These are phyloP conservation scores for Oxytorus armatus DNA, from an alignment of 2,888 invertebrate species.

Conservation along the genomic window DNA sequence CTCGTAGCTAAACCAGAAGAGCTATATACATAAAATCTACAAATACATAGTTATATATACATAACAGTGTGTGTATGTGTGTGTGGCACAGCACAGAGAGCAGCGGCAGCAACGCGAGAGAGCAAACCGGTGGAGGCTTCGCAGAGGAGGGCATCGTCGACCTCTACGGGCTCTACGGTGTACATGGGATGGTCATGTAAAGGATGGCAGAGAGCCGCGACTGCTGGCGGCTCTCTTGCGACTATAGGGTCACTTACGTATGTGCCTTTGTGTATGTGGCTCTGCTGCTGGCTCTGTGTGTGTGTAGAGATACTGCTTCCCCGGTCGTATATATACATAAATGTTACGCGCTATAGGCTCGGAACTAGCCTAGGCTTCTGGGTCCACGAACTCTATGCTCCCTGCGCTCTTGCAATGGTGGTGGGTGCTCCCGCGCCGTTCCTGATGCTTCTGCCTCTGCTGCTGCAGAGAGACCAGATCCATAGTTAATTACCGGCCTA, in stretches of 20 bases:
- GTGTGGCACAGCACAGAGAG: constrained; percentile 71
- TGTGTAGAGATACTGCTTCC: background rate
- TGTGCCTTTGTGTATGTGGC: constrained; percentile 57
- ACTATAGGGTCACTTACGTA: constrained; percentile 79
- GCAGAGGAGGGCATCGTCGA: constrained; percentile 45
- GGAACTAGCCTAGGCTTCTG: constrained; percentile 71
- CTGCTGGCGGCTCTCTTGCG: constrained; percentile 73
- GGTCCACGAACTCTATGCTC: constrained; percentile 68
- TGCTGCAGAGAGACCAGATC: constrained; percentile 82
- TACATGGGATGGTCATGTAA: constrained; percentile 71
- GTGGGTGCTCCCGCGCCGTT: constrained; percentile 73
- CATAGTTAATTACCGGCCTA: constrained; percentile 84
- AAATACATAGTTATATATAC: background rate
- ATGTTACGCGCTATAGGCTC: constrained; percentile 23
- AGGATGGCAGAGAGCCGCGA: constrained; percentile 78
- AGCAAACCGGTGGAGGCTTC: constrained; percentile 41
- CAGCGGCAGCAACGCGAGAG: constrained; percentile 61
- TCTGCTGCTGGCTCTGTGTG: constrained; percentile 14
- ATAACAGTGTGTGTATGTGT: background rate
- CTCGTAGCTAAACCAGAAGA: constrained; percentile 19
- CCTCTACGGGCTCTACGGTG: constrained; percentile 50
- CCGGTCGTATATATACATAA: constrained; percentile 13
- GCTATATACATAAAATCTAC: background rate
- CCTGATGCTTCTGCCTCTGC: too few relatives aligned
- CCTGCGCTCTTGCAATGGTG: constrained; percentile 51